Percentiles rank a stretch among this genome's conserved stretches.
Evolutionary conservation across 2,113 vertebrate species (phyloP).

Genomic region (Limanda limanda): DNA sequence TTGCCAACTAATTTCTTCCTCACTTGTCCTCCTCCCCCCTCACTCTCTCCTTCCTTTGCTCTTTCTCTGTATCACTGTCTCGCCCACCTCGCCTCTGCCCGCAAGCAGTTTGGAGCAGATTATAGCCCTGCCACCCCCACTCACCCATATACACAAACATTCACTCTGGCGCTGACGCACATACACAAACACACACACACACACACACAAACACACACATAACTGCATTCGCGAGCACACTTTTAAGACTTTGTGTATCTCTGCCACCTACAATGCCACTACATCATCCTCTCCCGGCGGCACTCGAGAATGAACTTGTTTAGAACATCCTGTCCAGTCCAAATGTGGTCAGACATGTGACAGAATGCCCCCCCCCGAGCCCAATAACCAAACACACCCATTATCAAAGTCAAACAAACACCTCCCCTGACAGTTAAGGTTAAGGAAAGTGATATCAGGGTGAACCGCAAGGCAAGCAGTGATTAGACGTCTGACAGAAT

Average conservation of each 20-base stretch:
- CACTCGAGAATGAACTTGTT: conserved; percentile 66
- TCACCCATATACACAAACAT: conserved; percentile 74
- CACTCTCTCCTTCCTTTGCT: conserved; percentile 54
- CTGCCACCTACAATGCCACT: conserved; percentile 74
- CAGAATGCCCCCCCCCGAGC: conserved; percentile 49
- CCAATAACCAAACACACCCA: conserved; percentile 53
- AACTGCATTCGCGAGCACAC: conserved; percentile 51
- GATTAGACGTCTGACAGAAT: conserved; percentile 66
- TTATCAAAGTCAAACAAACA: conserved; percentile 65
- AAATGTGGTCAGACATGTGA: conserved; percentile 69
- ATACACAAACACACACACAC: conserved; percentile 15
- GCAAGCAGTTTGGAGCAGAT: conserved; percentile 83
- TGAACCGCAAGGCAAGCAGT: conserved; percentile 62
- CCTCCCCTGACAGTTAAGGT: conserved; percentile 56
- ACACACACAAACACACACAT: conserved; percentile 18
- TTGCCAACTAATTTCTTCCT: conserved; percentile 61
- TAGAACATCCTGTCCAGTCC: conserved; percentile 71
- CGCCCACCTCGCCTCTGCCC: conserved; percentile 80
- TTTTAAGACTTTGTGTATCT: conserved; percentile 67
- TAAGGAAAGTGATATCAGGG: conserved; percentile 66
- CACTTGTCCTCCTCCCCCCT: conserved; percentile 22
- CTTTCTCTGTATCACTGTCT: conserved; percentile 81
- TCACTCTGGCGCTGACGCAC: conserved; percentile 56
- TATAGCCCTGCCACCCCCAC: conserved; percentile 81
- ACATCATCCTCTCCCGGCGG: conserved; percentile 65